These are phyloP conservation scores for Girardinichthys multiradiatus DNA, from an alignment of 2,113 vertebrate species.

Conservation along the genomic window DNA sequence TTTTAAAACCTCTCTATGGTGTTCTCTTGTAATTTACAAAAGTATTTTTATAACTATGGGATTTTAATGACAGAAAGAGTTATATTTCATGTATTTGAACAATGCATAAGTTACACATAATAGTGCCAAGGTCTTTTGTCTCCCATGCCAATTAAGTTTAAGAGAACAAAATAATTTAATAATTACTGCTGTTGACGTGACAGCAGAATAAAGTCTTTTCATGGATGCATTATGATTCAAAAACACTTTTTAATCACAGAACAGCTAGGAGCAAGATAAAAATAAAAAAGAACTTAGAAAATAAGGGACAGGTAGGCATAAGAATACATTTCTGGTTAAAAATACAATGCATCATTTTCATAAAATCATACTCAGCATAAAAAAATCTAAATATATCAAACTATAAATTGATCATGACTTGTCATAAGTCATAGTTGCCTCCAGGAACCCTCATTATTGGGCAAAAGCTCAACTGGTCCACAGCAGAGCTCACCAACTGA, in stretches of 20 bases:
- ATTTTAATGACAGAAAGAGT: not conserved
- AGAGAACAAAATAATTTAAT: constrained; percentile 68
- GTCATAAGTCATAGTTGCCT: constrained; percentile 13
- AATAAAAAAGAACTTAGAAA: constrained; percentile 33
- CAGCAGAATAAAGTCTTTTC: constrained; percentile 61
- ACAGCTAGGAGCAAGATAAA: constrained; percentile 38
- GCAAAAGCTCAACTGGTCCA: constrained; percentile 8
- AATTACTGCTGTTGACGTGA: constrained; percentile 53
- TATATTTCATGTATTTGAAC: constrained; percentile 5
- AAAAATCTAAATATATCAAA: constrained; percentile 14
- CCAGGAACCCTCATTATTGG: constrained; percentile 6
- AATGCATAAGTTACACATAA: constrained; percentile 17
- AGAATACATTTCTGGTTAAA: not conserved
- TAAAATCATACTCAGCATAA: not conserved
- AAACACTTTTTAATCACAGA: constrained; percentile 70
- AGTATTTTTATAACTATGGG: not conserved
- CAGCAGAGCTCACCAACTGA: constrained; percentile 1
- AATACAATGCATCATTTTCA: constrained; percentile 5
- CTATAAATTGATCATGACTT: constrained; percentile 14
- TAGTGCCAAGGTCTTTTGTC: constrained; percentile 46
- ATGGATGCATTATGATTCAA: constrained; percentile 58
- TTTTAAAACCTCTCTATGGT: constrained; percentile 25
- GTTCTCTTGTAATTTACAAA: not conserved
- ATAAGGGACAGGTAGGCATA: constrained; percentile 20
- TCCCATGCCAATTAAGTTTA: constrained; percentile 42